Conservation (phyloP, 2,113 vertebrate genomes). For the Upupa epops region DNA sequence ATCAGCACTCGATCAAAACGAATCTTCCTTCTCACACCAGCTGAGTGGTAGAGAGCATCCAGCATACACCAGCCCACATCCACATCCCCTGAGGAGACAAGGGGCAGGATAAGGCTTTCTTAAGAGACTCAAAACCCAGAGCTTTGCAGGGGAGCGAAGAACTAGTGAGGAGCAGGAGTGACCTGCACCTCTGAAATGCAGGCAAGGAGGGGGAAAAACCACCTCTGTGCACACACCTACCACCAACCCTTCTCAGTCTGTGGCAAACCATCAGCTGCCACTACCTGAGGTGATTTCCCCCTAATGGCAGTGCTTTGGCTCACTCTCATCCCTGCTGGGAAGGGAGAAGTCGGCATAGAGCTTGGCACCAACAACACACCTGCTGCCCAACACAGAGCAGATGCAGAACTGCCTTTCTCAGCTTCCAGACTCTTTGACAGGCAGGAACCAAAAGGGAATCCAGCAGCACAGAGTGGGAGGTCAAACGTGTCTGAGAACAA, state of each 20-base stretch:
- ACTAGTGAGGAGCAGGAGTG: not conserved
- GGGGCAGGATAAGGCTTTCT: not conserved
- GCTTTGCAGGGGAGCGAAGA: not conserved
- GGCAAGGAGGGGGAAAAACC: not conserved
- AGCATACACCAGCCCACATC: not conserved
- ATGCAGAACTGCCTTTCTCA: not conserved
- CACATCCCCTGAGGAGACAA: not conserved
- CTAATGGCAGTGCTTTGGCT: fast-evolving
- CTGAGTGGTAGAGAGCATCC: not conserved
- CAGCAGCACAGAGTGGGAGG: fast-evolving
- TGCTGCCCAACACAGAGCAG: not conserved
- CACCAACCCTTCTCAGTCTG: not conserved
- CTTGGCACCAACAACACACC: fast-evolving
- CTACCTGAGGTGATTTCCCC: not conserved
- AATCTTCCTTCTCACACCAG: not conserved
- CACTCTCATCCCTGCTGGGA: not conserved
- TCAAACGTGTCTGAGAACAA: not conserved
- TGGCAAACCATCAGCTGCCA: fast-evolving
- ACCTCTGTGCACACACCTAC: no score
- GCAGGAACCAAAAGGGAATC: not conserved
- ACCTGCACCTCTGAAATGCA: not conserved
- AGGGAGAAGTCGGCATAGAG: not conserved
- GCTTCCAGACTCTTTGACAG: not conserved
- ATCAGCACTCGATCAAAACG: not conserved
- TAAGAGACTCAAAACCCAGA: not conserved